Conservation (phyloP, 1,140 invertebrate genomes). For the Limonius californicus region DNA sequence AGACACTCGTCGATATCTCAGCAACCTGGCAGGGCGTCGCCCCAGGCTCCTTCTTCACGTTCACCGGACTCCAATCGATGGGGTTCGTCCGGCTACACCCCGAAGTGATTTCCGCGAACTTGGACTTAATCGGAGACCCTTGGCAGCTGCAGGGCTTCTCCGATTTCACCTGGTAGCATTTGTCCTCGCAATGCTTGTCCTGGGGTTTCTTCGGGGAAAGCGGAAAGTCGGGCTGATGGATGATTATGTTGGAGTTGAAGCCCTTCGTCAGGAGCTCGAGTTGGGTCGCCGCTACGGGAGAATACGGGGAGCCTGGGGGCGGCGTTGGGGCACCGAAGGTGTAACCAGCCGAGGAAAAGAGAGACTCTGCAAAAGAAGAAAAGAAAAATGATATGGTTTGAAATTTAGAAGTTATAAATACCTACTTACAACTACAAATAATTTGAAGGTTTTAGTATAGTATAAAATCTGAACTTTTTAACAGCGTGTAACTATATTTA, state of each 20-base stretch:
- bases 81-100: conserved; percentile 57
- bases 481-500: too few relatives aligned
- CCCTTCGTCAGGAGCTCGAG: conserved; percentile 57
- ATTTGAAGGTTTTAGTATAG: too few relatives aligned
- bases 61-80: conserved; percentile 50
- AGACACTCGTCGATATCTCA: conserved; percentile 60
- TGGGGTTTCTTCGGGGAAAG: conserved; percentile 37
- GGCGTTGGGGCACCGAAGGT: conserved; percentile 64
- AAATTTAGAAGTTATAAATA: too few relatives aligned
- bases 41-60: conserved; percentile 58
- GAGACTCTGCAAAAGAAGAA: conserved; percentile 59
- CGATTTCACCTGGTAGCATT: conserved; percentile 38
- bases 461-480: too few relatives aligned
- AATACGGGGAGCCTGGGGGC: conserved; percentile 64
- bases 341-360: conserved; percentile 58
- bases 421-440: too few relatives aligned
- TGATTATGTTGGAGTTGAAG: conserved; percentile 43
- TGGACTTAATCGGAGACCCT: conserved; percentile 1
- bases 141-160: conserved; percentile 38
- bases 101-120: conserved; percentile 15
- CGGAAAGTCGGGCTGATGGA: conserved; percentile 35
- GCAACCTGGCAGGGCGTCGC: conserved; percentile 58
- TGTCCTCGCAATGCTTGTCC: conserved; percentile 35
- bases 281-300: conserved; percentile 59
- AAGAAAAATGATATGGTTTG: too few relatives aligned